A percentile compares a stretch with the other conserved stretches of the same genome.
Evolutionary conservation across 2,888 invertebrate species (phyloP).

Genomic region (Volucella inflata): DNA sequence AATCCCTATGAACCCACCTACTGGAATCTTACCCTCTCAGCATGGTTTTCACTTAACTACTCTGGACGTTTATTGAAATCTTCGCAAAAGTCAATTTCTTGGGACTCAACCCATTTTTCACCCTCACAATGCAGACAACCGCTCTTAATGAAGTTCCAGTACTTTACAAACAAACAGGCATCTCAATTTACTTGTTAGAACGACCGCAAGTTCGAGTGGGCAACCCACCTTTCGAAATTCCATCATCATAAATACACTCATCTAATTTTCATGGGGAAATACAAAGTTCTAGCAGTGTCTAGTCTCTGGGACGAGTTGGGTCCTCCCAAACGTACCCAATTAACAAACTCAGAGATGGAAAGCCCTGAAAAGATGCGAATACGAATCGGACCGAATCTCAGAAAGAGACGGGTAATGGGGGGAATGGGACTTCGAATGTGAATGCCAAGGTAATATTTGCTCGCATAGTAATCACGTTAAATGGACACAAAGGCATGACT

Average conservation of each 20-base stretch:
- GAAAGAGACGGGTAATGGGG: constrained; percentile 1
- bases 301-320: not conserved
- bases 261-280: constrained; percentile 70
- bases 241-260: constrained; percentile 72
- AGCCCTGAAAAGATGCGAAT: constrained; percentile 26
- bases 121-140: constrained; percentile 8
- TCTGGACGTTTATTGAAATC: constrained; percentile 22
- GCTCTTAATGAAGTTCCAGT: constrained; percentile 34
- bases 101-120: constrained; percentile 31
- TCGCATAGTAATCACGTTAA: constrained; percentile 70
- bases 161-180: constrained; percentile 15
- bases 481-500: constrained; percentile 66
- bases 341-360: constrained; percentile 54
- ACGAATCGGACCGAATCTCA: not conserved
- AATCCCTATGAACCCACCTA: too few species aligned
- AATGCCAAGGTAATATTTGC: constrained; percentile 67
- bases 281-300: constrained; percentile 7
- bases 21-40: too few species aligned
- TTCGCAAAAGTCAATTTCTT: constrained; percentile 16
- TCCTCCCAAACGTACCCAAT: constrained; percentile 51
- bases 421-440: constrained; percentile 35
- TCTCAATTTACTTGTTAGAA: constrained; percentile 55
- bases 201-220: constrained; percentile 43
- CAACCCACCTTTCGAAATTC: constrained; percentile 66
- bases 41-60: constrained; percentile 6